Percentiles rank a stretch among this genome's conserved stretches.
These are phyloP conservation scores for Smutsia temminckii DNA, from an alignment of 2,797 vertebrate species.

Conservation along the genomic window DNA sequence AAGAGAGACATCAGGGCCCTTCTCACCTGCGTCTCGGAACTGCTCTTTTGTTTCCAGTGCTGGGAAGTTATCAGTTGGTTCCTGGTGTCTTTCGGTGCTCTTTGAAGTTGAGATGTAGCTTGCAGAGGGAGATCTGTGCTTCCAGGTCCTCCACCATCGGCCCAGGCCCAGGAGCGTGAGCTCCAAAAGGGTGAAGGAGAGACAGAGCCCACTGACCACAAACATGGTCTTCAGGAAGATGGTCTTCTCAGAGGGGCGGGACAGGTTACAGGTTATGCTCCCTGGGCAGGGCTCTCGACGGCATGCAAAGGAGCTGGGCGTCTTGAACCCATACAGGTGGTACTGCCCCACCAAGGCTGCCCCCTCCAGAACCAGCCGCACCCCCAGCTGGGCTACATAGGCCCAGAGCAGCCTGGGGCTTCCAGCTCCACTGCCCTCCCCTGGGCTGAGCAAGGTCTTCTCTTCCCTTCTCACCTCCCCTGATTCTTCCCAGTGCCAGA, in stretches of 20 bases:
- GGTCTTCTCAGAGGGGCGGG: slow-evolving; percentile 72
- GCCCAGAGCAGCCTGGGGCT: slow-evolving; percentile 65
- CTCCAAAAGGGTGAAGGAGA: slow-evolving; percentile 64
- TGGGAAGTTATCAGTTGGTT: neutral
- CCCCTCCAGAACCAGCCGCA: slow-evolving; percentile 63
- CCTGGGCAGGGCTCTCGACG: slow-evolving; percentile 70
- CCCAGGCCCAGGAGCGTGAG: slow-evolving; percentile 63
- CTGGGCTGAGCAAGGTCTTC: neutral
- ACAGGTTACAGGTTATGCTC: slow-evolving; percentile 56
- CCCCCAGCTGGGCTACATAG: slow-evolving; percentile 62
- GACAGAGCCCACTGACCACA: slow-evolving; percentile 68
- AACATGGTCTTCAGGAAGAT: slow-evolving; percentile 72
- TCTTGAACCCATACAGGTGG: slow-evolving; percentile 64
- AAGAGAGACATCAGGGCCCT: neutral
- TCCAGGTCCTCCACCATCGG: slow-evolving; percentile 36
- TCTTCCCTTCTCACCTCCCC: slow-evolving; percentile 26
- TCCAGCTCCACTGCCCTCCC: neutral
- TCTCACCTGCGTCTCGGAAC: slow-evolving; percentile 56
- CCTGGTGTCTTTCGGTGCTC: neutral
- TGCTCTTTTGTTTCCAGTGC: slow-evolving; percentile 55
- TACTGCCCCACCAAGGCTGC: slow-evolving; percentile 62
- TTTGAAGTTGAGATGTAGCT: neutral
- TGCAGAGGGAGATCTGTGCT: neutral
- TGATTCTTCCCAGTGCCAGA: slow-evolving; percentile 56
- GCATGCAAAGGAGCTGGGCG: slow-evolving; percentile 55